Conservation (phyloP, 2,113 vertebrate genomes). For the Odobenus rosmarus region DNA sequence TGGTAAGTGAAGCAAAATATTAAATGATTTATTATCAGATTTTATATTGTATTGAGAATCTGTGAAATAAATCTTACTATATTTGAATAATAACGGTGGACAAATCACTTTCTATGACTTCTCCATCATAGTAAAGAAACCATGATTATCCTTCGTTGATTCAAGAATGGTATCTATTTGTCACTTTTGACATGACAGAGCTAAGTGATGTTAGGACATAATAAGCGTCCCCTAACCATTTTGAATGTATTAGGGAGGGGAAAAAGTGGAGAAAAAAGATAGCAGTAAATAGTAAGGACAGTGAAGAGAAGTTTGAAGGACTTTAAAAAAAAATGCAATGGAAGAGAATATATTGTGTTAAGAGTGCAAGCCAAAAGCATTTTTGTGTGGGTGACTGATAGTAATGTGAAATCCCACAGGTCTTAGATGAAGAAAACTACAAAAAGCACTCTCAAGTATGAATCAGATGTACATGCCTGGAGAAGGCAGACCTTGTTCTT, state of each 20-base stretch:
- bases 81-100: conserved; percentile 75
- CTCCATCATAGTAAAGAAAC: conserved; percentile 67
- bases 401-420: neutral
- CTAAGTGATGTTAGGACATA: conserved; percentile 38
- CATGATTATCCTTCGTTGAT: conserved; percentile 41
- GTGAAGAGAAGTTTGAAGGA: neutral
- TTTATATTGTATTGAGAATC: conserved; percentile 81
- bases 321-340: neutral
- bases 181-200: conserved; percentile 60
- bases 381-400: neutral
- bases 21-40: conserved; percentile 82
- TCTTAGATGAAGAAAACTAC: neutral
- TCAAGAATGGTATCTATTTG: conserved; percentile 54
- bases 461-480: neutral
- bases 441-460: neutral
- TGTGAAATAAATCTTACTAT: conserved; percentile 76
- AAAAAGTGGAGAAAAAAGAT: neutral
- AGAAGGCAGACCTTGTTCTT: neutral
- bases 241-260: neutral
- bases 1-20: conserved; percentile 79
- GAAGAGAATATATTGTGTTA: neutral
- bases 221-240: conserved; percentile 12
- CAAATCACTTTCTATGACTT: conserved; percentile 56
- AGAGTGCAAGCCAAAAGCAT: neutral
- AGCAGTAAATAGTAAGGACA: neutral